Conservation (phyloP, 2,888 invertebrate species). For the Trichopoda pennipes region DNA sequence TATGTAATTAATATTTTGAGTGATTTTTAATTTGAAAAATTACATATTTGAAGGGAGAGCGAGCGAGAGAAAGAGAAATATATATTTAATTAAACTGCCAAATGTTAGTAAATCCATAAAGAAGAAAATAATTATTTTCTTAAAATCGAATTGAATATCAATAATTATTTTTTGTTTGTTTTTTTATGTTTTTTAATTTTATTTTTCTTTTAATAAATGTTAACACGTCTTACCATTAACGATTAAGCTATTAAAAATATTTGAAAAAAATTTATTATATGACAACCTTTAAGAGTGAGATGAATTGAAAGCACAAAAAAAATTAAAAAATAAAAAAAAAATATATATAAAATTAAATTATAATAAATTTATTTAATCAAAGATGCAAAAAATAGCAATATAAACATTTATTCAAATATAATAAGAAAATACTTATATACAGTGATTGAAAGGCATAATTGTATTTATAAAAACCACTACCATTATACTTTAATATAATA, state of each 20-base stretch:
- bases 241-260: conserved; percentile 38
- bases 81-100: conserved; percentile 39
- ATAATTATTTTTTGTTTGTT: conserved; percentile 16
- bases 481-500: no score
- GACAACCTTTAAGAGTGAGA: conserved; percentile 61
- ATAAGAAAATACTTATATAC: neutral
- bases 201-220: no score
- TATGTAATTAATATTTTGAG: neutral
- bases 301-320: conserved; percentile 59
- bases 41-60: neutral
- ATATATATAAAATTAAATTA: neutral
- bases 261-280: conserved; percentile 39
- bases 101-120: conserved; percentile 40
- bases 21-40: neutral
- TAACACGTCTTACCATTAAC: conserved; percentile 44
- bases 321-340: conserved; percentile 4
- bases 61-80: neutral
- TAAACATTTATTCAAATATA: conserved; percentile 26
- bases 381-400: conserved; percentile 38
- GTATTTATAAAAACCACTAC: no score
- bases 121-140: conserved; percentile 14
- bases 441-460: no score
- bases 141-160: neutral
- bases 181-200: no score
- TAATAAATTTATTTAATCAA: conserved; percentile 21